Conservation (phyloP, 2,113 vertebrate genomes). For the Alligator mississippiensis region DNA sequence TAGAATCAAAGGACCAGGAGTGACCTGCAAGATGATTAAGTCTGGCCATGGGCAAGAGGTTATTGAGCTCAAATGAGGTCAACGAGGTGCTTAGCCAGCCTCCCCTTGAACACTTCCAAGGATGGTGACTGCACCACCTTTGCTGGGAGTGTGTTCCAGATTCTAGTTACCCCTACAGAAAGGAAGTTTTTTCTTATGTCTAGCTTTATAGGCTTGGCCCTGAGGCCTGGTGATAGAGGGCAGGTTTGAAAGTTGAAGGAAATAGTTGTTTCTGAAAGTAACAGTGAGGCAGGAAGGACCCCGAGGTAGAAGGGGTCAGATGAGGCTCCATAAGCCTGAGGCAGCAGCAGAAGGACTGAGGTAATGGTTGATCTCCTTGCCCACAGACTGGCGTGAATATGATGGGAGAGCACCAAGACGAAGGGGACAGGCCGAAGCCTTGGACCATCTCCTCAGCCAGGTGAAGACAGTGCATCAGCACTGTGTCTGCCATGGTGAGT, state of each 20-base stretch:
- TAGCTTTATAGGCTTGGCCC: neutral
- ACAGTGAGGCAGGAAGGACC: neutral
- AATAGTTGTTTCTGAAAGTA: neutral
- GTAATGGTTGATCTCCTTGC: neutral
- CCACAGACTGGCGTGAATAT: slow-evolving; percentile 87
- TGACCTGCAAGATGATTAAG: no score
- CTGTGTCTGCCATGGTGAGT: slow-evolving; percentile 88
- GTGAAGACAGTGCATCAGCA: slow-evolving; percentile 89
- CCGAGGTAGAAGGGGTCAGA: neutral
- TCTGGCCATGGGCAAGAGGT: no score
- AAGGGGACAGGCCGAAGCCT: slow-evolving; percentile 84
- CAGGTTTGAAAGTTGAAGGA: neutral
- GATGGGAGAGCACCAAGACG: slow-evolving; percentile 82
- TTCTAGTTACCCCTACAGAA: no score
- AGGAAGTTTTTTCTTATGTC: neutral
- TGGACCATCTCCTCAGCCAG: slow-evolving; percentile 88
- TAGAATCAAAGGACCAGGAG: no score
- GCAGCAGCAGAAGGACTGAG: neutral
- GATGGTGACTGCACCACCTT: no score
- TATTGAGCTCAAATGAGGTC: no score
- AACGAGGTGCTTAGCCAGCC: no score
- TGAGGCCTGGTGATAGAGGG: no score
- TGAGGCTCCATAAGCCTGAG: neutral
- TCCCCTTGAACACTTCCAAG: no score
- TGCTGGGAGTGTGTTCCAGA: no score